These are phyloP conservation scores for Anhinga anhinga DNA, from an alignment of 2,113 vertebrate genomes.

Conservation along the genomic window DNA sequence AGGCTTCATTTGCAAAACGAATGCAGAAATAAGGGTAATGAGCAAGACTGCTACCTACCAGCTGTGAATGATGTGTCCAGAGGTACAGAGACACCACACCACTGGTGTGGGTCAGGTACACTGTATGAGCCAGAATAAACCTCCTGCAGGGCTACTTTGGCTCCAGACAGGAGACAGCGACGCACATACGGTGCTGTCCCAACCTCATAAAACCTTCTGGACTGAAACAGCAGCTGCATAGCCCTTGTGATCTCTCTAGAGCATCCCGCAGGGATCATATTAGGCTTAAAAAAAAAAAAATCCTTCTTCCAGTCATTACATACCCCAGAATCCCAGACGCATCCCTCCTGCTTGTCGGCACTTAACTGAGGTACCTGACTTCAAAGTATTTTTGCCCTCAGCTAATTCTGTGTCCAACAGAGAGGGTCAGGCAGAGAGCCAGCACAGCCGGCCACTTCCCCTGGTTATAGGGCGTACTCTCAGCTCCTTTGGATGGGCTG, in stretches of 20 bases:
- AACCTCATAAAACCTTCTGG: not conserved
- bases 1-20: not conserved
- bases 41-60: not conserved
- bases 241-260: not conserved
- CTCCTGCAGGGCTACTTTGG: not conserved
- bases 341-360: not conserved
- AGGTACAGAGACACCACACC: not conserved
- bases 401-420: not conserved
- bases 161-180: not conserved
- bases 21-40: not conserved
- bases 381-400: not conserved
- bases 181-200: not conserved
- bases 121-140: not conserved
- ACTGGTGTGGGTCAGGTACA: accelerated
- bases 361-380: not conserved
- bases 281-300: not conserved
- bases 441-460: not conserved
- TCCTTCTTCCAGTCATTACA: not conserved
- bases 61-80: not conserved
- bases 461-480: not conserved
- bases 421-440: not conserved
- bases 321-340: not conserved
- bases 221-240: not conserved
- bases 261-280: not conserved
- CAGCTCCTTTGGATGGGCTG: not conserved